A percentile compares a stretch with the other conserved stretches of the same genome.
phyloP scores from a whole-genome alignment of 1,140 invertebrate species.

The Drosophila erecta region DNA sequence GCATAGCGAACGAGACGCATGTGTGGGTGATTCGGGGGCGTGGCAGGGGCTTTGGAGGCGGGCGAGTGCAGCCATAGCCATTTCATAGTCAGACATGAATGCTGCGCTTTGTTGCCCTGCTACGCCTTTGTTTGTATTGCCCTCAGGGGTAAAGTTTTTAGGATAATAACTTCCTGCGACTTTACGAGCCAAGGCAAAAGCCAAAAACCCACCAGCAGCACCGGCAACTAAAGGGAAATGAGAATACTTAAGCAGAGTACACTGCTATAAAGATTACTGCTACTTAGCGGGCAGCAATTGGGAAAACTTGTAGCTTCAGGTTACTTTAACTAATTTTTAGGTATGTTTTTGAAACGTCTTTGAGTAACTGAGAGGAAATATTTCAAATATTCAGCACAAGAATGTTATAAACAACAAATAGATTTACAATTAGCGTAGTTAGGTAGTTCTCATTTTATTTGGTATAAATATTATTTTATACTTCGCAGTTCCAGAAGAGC shows the following conservation, averaged over 20 bases:
- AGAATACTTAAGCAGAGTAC: constrained; percentile 71
- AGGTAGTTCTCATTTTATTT: too few relatives aligned
- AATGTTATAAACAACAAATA: too few relatives aligned
- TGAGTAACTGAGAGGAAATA: too few relatives aligned
- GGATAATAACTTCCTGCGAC: constrained; percentile 84
- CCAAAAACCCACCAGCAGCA: constrained; percentile 62
- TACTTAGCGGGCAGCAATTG: not conserved
- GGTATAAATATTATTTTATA: too few relatives aligned
- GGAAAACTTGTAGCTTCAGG: not conserved
- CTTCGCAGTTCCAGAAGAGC: too few relatives aligned
- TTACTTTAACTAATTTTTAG: not conserved
- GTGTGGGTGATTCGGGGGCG: constrained; percentile 21
- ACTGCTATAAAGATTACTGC: constrained; percentile 21
- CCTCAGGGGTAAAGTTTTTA: constrained; percentile 84
- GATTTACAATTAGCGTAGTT: too few relatives aligned
- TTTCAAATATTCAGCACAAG: too few relatives aligned
- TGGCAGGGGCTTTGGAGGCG: not conserved
- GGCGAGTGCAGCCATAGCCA: constrained; percentile 57
- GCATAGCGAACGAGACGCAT: constrained; percentile 60
- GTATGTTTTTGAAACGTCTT: too few relatives aligned
- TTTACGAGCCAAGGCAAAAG: constrained; percentile 75
- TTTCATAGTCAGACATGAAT: constrained; percentile 81
- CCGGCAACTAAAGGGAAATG: constrained; percentile 68
- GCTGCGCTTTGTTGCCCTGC: constrained; percentile 78
- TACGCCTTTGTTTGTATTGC: constrained; percentile 83